Evolutionary conservation across 2,888 invertebrate species (phyloP), one percentile per base, ranked within the genome.

Genomic region (Eupithecia subfuscata): DNA sequence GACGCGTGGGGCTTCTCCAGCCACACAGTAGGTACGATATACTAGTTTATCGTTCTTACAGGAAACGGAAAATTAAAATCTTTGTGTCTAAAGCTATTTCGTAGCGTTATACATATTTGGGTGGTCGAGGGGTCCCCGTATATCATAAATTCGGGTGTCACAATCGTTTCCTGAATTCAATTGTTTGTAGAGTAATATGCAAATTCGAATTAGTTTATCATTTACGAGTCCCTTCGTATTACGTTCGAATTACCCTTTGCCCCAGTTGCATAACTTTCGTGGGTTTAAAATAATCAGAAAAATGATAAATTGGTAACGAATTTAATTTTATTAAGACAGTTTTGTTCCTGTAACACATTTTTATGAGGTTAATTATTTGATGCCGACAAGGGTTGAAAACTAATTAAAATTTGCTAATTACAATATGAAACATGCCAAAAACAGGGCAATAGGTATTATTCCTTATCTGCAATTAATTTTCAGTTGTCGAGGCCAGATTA

Each of bases 161-260:
- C 16, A 68, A 43, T 68, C n/a, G 6, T 67, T 67, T 67, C 25
- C 22, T 16, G n/a, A 67, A 67, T 18, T 73, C 22, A 45, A 63
- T 60, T 63, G n/a, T 73, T 68, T 40, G 22, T 25, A 22, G 30
- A 60, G 43, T 64, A 71, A 43, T 60, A 71, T 71, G 65, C 40
- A 65, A 71, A 71, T 71, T 67, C 8, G 12, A 37, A 67, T 52
- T 48, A 22, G 48, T 65, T 71, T 64, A 25, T 43, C 16, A 71
- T 40, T 37, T 16, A 71, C 52, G 40, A 37, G 37, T 5, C 22
- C 71, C 37, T 71, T 65, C 52, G 22, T 67, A 52, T 48, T 75
- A 73, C 72, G 72, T 75, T 75, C 69, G 63, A 56, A 77, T 77
- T 73, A 65, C 48, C 69, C 40, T 75, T 71, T 52, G 69, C 40